Evolutionary conservation across 1,140 invertebrate genomes (phyloP).

Genomic region (Drosophila rhopaloa): DNA sequence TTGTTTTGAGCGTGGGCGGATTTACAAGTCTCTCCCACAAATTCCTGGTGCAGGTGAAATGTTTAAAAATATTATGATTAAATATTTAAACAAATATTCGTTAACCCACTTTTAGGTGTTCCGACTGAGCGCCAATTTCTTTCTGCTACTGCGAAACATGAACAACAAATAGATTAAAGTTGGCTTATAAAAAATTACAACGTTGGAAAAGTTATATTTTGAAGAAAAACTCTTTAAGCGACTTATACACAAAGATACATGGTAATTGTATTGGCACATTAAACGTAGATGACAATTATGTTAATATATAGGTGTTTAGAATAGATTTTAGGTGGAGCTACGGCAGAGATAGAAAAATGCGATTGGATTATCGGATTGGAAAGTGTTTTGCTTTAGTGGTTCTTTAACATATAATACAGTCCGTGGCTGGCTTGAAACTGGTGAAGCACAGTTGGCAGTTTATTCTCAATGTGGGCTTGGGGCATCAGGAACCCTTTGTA

Average conservation of each 20-base stretch:
- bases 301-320: conserved; percentile 55
- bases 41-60: conserved; percentile 62
- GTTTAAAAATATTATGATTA: neutral
- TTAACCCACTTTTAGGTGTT: conserved; percentile 42
- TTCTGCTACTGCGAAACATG: conserved; percentile 69
- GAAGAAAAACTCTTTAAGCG: conserved; percentile 61
- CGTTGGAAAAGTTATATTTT: conserved; percentile 76
- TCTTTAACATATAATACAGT: conserved; percentile 71
- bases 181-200: conserved; percentile 70
- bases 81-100: neutral
- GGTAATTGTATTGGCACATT: conserved; percentile 75
- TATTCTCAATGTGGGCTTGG: conserved; percentile 20
- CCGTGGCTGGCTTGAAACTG: conserved; percentile 67
- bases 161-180: conserved; percentile 54
- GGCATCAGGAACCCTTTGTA: conserved; percentile 13
- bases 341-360: conserved; percentile 48
- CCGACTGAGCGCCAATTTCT: conserved; percentile 74
- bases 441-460: conserved; percentile 73
- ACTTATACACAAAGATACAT: conserved; percentile 70
- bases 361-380: conserved; percentile 36
- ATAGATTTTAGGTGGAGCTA: conserved; percentile 55
- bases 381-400: conserved; percentile 8
- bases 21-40: conserved; percentile 69
- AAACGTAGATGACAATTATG: conserved; percentile 74
- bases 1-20: conserved; percentile 67